Percentiles rank a stretch among this genome's conserved stretches.
These are phyloP conservation scores for Caenorhabditis latens DNA, from an alignment of 1,140 invertebrate genomes.

Conservation along the genomic window DNA sequence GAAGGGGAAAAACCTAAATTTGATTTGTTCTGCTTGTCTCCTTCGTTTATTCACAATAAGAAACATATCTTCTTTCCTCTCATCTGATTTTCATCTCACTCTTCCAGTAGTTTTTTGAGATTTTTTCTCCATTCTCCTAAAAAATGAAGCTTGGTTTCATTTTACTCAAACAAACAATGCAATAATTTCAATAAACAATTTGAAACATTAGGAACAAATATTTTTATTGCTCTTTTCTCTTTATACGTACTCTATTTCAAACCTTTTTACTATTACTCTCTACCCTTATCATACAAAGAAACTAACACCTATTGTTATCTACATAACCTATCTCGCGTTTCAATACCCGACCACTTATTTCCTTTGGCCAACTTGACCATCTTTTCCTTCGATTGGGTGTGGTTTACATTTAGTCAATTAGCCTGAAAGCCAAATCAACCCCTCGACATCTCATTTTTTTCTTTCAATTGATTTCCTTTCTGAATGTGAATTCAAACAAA, in stretches of 20 bases:
- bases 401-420: constrained; percentile 25
- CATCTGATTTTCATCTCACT: neutral
- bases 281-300: constrained; percentile 52
- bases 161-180: too few relatives aligned
- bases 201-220: neutral
- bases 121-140: neutral
- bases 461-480: neutral
- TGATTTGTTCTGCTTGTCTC: constrained; percentile 40
- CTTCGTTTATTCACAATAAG: neutral
- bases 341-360: neutral
- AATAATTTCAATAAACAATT: neutral
- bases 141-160: too few relatives aligned
- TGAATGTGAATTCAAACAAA: neutral
- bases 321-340: neutral
- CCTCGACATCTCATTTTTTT: neutral
- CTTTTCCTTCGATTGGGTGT: constrained; percentile 4
- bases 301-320: constrained; percentile 24
- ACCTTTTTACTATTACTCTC: constrained; percentile 1
- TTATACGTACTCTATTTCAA: neutral
- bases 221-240: constrained; percentile 14
- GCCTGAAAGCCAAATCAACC: constrained; percentile 12
- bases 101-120: neutral
- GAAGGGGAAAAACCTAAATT: neutral
- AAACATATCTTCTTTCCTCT: neutral
- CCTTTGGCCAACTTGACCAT: neutral